phyloP scores from a whole-genome alignment of 2,888 invertebrate species.

The Baronia brevicornis region DNA sequence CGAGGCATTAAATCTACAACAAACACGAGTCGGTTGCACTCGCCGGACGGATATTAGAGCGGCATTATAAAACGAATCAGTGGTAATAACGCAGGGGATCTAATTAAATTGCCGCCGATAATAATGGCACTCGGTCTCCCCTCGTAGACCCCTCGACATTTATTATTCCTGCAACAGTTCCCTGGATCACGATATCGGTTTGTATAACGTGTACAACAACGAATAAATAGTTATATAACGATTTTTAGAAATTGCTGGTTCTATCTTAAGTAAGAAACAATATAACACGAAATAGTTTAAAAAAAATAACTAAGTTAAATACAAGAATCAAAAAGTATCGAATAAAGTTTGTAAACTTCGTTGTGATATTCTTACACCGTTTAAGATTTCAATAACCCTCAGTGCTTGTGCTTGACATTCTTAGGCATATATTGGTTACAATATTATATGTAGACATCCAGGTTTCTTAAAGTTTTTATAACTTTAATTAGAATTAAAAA shows the following conservation, averaged over 20 bases:
- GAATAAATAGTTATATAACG: slow-evolving; percentile 9
- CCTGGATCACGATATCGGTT: slow-evolving; percentile 34
- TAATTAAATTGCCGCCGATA: slow-evolving; percentile 74
- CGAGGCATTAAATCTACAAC: slow-evolving; percentile 33
- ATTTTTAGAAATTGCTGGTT: slow-evolving; percentile 1
- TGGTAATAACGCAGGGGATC: slow-evolving; percentile 70
- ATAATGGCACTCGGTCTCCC: slow-evolving; percentile 67
- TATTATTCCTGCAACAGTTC: slow-evolving; percentile 61
- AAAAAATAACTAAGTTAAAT: too few relatives aligned
- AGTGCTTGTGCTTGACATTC: too few relatives aligned
- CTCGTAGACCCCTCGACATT: slow-evolving; percentile 65
- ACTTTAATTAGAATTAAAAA: too few relatives aligned
- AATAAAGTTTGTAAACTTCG: too few relatives aligned
- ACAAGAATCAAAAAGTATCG: too few relatives aligned
- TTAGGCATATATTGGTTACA: too few relatives aligned
- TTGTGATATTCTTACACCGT: too few relatives aligned
- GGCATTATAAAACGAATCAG: slow-evolving; percentile 70
- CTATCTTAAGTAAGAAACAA: neutral
- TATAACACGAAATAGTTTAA: neutral
- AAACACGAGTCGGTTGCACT: slow-evolving; percentile 32
- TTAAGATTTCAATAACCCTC: too few relatives aligned
- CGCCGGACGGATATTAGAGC: slow-evolving; percentile 48
- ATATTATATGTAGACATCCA: too few relatives aligned
- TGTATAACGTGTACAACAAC: slow-evolving; percentile 12
- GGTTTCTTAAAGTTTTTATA: too few relatives aligned